Evolutionary conservation across 2,113 vertebrate genomes (phyloP).

Genomic region (Beaufortia kweichowensis): DNA sequence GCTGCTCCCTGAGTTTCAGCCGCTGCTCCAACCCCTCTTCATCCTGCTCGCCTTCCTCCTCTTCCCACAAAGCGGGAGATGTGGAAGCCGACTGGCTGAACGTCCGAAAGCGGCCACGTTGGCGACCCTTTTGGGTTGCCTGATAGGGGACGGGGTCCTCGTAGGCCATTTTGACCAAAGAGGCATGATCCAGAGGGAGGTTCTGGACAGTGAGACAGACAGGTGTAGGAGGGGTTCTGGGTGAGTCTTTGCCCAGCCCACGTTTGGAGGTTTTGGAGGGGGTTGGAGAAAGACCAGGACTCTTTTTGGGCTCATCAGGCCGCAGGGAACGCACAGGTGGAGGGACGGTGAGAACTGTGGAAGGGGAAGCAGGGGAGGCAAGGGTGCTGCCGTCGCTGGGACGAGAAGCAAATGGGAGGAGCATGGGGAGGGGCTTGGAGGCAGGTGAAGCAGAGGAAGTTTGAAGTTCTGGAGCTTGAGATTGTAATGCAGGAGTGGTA

Average conservation of each 20-base stretch:
- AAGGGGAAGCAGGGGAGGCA: conserved; percentile 41
- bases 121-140: conserved; percentile 63
- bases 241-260: conserved; percentile 63
- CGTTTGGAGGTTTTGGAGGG: conserved; percentile 63
- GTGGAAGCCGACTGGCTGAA: conserved; percentile 59
- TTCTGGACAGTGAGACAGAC: conserved; percentile 86
- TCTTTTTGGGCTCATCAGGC: conserved; percentile 66
- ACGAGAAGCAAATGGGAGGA: conserved; percentile 77
- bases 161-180: conserved; percentile 80
- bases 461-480: conserved; percentile 58
- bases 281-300: conserved; percentile 34
- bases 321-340: conserved; percentile 63
- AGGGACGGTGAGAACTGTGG: conserved; percentile 66
- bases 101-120: conserved; percentile 66
- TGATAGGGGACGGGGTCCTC: conserved; percentile 65
- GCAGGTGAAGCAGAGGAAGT: conserved; percentile 56
- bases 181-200: conserved; percentile 86
- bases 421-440: conserved; percentile 66
- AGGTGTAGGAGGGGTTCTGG: conserved; percentile 57
- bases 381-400: conserved; percentile 70
- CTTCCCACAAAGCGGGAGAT: conserved; percentile 57
- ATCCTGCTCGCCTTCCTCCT: conserved; percentile 74
- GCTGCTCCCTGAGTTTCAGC: conserved; percentile 71
- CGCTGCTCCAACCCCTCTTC: conserved; percentile 61
- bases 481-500: conserved; percentile 21